Base-by-base conservation (phyloP, 2,797 vertebrate species). In the Amphiprion clarkii region DNA sequence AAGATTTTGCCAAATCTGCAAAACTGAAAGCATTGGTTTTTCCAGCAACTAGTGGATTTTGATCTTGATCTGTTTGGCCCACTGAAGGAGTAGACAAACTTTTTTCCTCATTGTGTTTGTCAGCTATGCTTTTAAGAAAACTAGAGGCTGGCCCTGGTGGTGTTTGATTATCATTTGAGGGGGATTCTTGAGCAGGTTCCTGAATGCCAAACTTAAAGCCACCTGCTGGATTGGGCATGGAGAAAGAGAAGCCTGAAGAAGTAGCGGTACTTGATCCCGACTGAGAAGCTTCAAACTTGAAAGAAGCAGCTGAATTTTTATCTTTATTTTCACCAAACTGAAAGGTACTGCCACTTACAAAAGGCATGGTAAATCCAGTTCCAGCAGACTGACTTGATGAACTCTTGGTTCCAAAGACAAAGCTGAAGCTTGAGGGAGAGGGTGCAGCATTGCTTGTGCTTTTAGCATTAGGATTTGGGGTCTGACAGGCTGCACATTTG, bases 171-270 rank as follows among this genome's bases (percentile, higher is more conserved):
- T 84, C 76, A 67, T 79, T 54, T 55, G 78, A 59, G 33, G 78
- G 59, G 3, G 79, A 71, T 83, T 91, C 95, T 60, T 94, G 93
- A 72, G 23, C 83, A 21, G 92, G 13, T 0, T 97, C 97, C 65
- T 95, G 92, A 92, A 96, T 94, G 27, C 97, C 97, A 95, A 99
- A 99, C 80, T 96, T 98, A 89, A 98, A 98, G 39, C 94, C 95
- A 33, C 79, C 87, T 62, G 88, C 6, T 82, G 94, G 39, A 39
- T 71, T 76, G 33, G 95, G 92, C 88, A 96, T 88, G 72, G 96
- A 93, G 91, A 98, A 98, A 56, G 90, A 96, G 88, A 98, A 99
- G 29, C 93, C 90, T 52, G 91, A 92, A 67, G 95, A 94, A 84
- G 91, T 94, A 62, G 91, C 66, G 63, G 94, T 23, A 46, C 92